Evolutionary conservation across 2,888 invertebrate species (phyloP), one percentile per base, ranked within the genome.

Genomic region (Mantis religiosa): DNA sequence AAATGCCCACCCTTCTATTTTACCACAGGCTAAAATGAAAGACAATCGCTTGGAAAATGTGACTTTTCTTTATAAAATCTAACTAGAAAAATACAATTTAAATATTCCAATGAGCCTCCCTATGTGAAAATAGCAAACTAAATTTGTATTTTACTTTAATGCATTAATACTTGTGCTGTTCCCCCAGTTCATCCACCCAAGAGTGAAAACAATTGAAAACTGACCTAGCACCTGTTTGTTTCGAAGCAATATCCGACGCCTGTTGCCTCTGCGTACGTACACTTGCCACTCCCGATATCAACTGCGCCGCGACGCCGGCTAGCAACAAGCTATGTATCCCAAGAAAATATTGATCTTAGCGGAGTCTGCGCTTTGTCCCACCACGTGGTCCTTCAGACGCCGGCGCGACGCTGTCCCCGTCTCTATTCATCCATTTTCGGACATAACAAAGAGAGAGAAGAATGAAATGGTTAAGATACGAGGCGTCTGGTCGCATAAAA

Each of bases 321-420:
- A 82, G 86, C 86, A 86, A 83, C 87, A 84, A 71, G 84, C 87
- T 47, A 83, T 87, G 83, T 88, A 88, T 86, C 81, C 30, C 4
- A 71, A 71, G 54, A 71, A 82, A 83, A 82, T 89, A 89, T 89
- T 89, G 89, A 89, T 89, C 89, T 71, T 25, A 1, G 47, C 54
- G 12, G 41, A 81, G 89, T 84, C 87, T 89, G 87, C 89, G 89
- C 89, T 82, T 30, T 82, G 82, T 27, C 34, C 71, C 47, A 89
- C 81, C 89, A 89, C 87, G 89, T 89, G 89, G 88, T 71, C 54
- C 54, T 71, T 71, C 88, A 88, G 34, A 85, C 82, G 84, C 81
- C 41, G 84, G 81, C 88, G 88, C 84, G 81, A 86, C 86, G 86
- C 81, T 81, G 81, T 28, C 81, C 25, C 71, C 25, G 54, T 71